These are phyloP conservation scores for Pseudanteris insignis DNA, from an alignment of 2,888 invertebrate genomes.

Conservation along the genomic window DNA sequence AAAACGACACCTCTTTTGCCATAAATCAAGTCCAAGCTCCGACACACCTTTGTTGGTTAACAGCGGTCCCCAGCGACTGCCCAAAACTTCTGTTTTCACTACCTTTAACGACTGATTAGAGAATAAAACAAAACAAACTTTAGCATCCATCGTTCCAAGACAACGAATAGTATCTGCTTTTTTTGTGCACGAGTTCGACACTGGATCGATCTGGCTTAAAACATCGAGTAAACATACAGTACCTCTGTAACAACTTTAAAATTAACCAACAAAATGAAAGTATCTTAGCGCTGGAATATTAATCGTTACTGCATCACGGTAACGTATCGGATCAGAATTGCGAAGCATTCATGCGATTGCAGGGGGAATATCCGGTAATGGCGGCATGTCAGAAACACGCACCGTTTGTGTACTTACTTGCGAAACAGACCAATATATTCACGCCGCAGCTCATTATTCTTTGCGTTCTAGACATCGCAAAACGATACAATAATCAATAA, in stretches of 20 bases:
- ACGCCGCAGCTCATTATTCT: constrained; percentile 33
- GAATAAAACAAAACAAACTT: too few species aligned
- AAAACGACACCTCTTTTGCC: constrained; percentile 59
- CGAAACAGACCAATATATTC: constrained; percentile 19
- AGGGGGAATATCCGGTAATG: constrained; percentile 16
- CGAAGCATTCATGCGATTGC: constrained; percentile 20
- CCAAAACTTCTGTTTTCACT: too few species aligned
- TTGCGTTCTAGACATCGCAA: constrained; percentile 20
- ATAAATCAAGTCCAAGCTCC: constrained; percentile 57
- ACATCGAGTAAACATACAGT: not conserved
- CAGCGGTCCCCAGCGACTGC: constrained; percentile 17
- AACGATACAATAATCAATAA: constrained; percentile 26
- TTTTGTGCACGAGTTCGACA: too few species aligned
- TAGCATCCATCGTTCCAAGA: too few species aligned
- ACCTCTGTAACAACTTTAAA: too few species aligned
- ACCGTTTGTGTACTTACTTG: constrained; percentile 28
- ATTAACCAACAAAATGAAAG: constrained; percentile 7
- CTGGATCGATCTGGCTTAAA: too few species aligned
- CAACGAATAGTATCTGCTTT: too few species aligned
- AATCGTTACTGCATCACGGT: constrained; percentile 19
- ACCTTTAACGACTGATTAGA: too few species aligned
- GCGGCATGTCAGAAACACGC: constrained; percentile 33
- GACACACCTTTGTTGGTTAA: constrained; percentile 35
- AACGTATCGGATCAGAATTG: constrained; percentile 16
- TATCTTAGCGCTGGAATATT: constrained; percentile 24